A percentile compares a stretch with the other conserved stretches of the same genome.
Evolutionary conservation across 1,140 invertebrate genomes (phyloP).

Genomic region (Andrena cerasifolii): DNA sequence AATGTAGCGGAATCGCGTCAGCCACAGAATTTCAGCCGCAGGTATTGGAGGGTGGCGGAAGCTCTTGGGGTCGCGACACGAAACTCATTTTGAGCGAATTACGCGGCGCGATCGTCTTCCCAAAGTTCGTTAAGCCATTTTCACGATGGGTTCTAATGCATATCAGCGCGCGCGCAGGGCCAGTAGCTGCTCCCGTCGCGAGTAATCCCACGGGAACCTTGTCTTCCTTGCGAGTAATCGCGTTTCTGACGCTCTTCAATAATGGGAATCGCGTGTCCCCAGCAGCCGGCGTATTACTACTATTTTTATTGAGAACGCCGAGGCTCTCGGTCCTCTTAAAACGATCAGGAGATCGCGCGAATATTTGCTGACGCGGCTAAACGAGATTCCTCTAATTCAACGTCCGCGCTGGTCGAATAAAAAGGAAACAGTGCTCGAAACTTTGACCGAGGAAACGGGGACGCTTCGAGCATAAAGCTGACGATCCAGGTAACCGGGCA

Average conservation of each 20-base stretch:
- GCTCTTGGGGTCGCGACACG: background rate
- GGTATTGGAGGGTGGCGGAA: background rate
- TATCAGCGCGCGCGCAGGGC: no score
- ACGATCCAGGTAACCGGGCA: no score
- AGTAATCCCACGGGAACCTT: background rate
- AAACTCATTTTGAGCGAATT: conserved; percentile 11
- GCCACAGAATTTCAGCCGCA: background rate
- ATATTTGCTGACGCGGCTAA: no score
- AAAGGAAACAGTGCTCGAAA: no score
- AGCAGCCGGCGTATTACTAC: background rate
- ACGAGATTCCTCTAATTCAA: no score
- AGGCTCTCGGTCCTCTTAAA: no score
- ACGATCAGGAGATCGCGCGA: no score
- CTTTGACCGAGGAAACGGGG: no score
- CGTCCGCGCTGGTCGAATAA: no score
- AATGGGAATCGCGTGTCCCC: background rate
- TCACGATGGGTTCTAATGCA: conserved; percentile 23
- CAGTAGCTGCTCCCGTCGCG: background rate
- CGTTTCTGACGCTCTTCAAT: background rate
- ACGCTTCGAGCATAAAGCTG: no score
- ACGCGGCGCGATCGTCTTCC: conserved; percentile 10
- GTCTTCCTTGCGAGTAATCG: conserved; percentile 7
- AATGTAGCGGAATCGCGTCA: background rate
- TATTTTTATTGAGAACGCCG: background rate
- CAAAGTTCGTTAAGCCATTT: conserved; percentile 42